These are phyloP conservation scores for Cylas formicarius DNA, from an alignment of 1,140 invertebrate species.

Conservation along the genomic window DNA sequence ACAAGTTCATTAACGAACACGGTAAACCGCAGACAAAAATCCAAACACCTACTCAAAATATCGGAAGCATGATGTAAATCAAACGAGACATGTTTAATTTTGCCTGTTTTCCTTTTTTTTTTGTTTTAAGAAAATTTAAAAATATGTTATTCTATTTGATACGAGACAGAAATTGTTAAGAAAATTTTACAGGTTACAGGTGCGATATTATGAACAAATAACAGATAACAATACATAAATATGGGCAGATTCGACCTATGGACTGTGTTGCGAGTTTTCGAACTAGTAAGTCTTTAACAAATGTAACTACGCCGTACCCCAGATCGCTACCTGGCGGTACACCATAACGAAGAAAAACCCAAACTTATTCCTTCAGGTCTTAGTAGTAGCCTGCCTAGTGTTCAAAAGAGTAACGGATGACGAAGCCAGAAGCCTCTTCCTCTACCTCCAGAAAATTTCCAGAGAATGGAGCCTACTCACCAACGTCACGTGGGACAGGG, in stretches of 20 bases:
- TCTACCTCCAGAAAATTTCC: slow-evolving; percentile 61
- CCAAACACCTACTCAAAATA: too few species aligned
- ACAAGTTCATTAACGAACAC: too few species aligned
- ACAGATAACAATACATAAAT: too few species aligned
- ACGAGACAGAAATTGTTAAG: too few species aligned
- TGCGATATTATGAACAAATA: too few species aligned
- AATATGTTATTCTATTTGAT: too few species aligned
- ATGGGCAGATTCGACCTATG: slow-evolving; percentile 31
- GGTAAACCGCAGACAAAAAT: too few species aligned
- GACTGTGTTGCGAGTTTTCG: slow-evolving; percentile 47
- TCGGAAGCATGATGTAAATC: too few species aligned
- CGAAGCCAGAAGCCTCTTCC: slow-evolving; percentile 57
- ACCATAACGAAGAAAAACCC: slow-evolving; percentile 1
- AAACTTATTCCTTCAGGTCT: slow-evolving; percentile 46
- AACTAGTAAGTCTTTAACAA: slow-evolving; percentile 44
- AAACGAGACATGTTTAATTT: too few species aligned
- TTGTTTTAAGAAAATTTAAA: too few species aligned
- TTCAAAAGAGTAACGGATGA: slow-evolving; percentile 62
- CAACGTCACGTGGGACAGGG: slow-evolving; percentile 61
- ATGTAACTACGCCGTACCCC: neutral
- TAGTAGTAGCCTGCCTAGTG: slow-evolving; percentile 59
- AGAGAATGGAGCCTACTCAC: slow-evolving; percentile 66
- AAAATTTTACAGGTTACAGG: too few species aligned
- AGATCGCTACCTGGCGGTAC: neutral
- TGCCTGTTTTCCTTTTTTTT: too few species aligned